Conservation (phyloP, 1,140 invertebrate genomes). For the Periplaneta americana region DNA sequence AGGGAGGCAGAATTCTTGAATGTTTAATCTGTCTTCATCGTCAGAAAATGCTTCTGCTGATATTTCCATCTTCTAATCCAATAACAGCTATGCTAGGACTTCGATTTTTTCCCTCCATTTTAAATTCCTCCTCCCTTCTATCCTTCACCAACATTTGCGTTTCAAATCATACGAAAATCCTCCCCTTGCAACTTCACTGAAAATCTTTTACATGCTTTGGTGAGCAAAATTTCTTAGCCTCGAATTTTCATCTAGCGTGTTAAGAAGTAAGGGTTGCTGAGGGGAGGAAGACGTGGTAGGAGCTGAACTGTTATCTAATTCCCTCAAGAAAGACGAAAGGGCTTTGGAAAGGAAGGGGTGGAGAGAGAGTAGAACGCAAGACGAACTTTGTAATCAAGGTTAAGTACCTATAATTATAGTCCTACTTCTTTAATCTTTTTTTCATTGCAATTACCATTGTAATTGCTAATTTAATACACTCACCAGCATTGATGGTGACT, state of each 20-base stretch:
- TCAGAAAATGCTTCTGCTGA: not conserved
- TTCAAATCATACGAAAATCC: not conserved
- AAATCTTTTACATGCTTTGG: not conserved
- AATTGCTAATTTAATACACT: not conserved
- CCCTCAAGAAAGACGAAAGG: not conserved
- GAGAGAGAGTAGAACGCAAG: not conserved
- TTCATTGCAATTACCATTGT: not conserved
- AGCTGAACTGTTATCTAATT: not conserved
- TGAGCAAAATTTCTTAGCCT: not conserved
- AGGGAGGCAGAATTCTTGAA: not conserved
- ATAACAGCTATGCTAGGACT: not conserved
- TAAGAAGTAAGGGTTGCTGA: not conserved
- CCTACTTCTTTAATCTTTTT: too few species aligned
- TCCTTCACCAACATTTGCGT: not conserved
- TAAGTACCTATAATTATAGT: not conserved
- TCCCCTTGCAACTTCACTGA: not conserved
- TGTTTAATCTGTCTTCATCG: not conserved
- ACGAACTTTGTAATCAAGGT: not conserved
- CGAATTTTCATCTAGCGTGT: not conserved
- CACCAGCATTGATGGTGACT: too few species aligned
- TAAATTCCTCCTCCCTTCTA: not conserved
- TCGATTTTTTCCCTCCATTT: not conserved
- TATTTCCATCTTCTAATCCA: not conserved
- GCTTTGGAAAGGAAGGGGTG: not conserved
- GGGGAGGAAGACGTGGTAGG: not conserved